phyloP scores from a whole-genome alignment of 2,113 vertebrate genomes.

The Siniperca chuatsi region DNA sequence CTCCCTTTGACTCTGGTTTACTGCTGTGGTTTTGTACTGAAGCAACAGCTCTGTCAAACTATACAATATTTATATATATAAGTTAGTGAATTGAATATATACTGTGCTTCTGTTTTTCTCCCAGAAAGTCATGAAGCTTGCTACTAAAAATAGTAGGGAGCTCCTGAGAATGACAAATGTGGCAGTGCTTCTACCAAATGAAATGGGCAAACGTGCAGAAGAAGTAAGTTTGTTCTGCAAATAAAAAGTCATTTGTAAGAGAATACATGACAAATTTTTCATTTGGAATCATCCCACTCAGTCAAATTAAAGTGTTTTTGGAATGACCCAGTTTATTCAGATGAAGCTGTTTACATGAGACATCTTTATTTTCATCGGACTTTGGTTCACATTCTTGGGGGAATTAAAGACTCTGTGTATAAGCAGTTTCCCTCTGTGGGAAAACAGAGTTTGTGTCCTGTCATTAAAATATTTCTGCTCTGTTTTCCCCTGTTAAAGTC shows the following conservation, averaged over 20 bases:
- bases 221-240: background rate
- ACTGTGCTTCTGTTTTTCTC: background rate
- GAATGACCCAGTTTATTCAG: slow-evolving; percentile 10
- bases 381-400: background rate
- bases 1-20: background rate
- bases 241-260: background rate
- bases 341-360: background rate
- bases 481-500: no score
- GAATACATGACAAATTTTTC: background rate
- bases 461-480: background rate
- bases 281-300: background rate
- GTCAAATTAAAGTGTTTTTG: background rate
- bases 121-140: background rate
- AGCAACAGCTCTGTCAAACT: background rate
- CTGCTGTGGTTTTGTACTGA: background rate
- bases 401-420: background rate
- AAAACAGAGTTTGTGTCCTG: background rate
- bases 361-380: background rate
- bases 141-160: background rate
- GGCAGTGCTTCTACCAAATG: background rate
- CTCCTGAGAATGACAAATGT: background rate
- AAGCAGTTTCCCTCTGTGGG: background rate
- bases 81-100: background rate
- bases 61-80: background rate
- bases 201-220: background rate